Conservation (phyloP, 2,113 vertebrate genomes). For the Gavia stellata region DNA sequence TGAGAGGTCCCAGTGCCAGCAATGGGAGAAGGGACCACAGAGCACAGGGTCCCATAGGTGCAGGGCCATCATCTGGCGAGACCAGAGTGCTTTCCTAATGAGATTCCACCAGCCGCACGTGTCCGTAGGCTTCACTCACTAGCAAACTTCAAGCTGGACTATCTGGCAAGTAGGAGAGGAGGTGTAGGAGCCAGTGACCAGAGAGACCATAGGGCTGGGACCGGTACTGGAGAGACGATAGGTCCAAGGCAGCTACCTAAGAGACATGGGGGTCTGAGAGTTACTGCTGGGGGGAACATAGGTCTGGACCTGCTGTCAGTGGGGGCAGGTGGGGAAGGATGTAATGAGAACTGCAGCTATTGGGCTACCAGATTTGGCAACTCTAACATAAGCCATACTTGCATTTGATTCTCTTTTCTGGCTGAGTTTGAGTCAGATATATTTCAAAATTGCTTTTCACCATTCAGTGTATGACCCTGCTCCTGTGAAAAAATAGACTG, state of each 20-base stretch:
- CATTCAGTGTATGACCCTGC: not conserved
- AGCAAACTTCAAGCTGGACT: not conserved
- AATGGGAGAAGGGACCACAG: not conserved
- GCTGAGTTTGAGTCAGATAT: not conserved
- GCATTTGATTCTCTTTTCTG: not conserved
- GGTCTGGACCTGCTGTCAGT: not conserved
- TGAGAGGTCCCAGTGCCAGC: not conserved
- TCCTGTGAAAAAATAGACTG: not conserved
- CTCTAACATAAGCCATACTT: not conserved
- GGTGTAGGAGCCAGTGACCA: not conserved
- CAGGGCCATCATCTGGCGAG: not conserved
- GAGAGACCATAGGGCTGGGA: not conserved
- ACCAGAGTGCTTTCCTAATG: not conserved
- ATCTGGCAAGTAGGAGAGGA: not conserved
- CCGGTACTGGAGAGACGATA: not conserved
- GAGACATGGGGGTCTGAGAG: not conserved
- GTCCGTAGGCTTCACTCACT: not conserved
- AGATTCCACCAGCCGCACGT: not conserved
- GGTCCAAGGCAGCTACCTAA: not conserved
- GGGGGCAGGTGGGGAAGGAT: not conserved
- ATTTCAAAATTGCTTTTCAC: not conserved
- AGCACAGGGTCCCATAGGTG: not conserved
- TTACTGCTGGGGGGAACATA: not conserved
- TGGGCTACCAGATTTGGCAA: not conserved
- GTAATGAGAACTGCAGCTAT: not conserved